phyloP scores from a whole-genome alignment of 2,888 invertebrate species.

The Clitarchus hookeri region DNA sequence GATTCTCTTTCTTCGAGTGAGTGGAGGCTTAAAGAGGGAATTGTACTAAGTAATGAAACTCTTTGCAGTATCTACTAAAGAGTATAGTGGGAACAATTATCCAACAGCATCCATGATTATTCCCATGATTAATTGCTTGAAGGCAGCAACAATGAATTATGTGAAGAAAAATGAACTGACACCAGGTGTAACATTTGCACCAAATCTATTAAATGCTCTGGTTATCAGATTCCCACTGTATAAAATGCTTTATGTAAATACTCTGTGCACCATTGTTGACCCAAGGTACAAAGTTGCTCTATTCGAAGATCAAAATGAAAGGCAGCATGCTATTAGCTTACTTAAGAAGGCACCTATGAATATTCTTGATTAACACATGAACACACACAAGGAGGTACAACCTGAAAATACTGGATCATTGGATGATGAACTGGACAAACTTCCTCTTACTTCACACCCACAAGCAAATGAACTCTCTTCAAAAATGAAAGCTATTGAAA shows the following conservation, averaged over 20 bases:
- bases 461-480: neutral
- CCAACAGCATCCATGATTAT: slow-evolving; percentile 17
- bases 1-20: neutral
- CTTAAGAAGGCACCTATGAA: neutral
- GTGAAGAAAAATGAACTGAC: neutral
- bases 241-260: neutral
- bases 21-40: neutral
- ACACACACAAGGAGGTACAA: neutral
- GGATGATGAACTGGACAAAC: neutral
- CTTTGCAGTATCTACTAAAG: neutral
- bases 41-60: neutral
- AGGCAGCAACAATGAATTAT: neutral
- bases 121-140: neutral
- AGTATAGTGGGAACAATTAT: neutral
- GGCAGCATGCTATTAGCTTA: neutral
- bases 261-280: neutral
- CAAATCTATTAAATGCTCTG: neutral
- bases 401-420: neutral
- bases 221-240: neutral
- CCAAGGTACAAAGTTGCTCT: neutral
- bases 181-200: too few species aligned
- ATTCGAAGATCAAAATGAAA: slow-evolving; percentile 1
- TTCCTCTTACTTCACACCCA: too few species aligned
- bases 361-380: neutral
- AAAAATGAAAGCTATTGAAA: neutral